Evolutionary conservation across 2,888 invertebrate genomes (phyloP).

Genomic region (Hypsopygia costalis): DNA sequence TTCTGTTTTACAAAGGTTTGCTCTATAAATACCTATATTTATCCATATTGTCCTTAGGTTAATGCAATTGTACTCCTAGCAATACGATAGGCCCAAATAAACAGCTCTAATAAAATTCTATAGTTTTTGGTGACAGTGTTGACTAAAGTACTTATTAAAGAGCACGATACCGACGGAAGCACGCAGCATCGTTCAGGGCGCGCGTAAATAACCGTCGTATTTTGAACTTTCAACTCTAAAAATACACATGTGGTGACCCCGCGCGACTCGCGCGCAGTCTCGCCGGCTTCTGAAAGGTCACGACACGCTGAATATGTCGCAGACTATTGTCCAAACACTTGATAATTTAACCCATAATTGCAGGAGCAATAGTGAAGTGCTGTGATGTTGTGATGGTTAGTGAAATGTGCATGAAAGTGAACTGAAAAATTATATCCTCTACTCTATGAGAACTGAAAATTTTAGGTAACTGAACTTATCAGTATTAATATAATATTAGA

Average conservation of each 20-base stretch:
- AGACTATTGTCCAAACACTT: slow-evolving; percentile 43
- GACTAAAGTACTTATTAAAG: too few species aligned
- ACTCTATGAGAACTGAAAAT: background rate
- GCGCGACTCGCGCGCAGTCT: slow-evolving; percentile 71
- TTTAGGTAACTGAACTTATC: too few species aligned
- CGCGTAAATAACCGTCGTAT: slow-evolving; percentile 62
- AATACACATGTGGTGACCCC: slow-evolving; percentile 77
- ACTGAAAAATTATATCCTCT: background rate
- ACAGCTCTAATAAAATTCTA: too few species aligned
- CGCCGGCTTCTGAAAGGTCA: slow-evolving; percentile 74
- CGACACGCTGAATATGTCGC: slow-evolving; percentile 58
- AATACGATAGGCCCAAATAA: too few species aligned
- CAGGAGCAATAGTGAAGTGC: background rate
- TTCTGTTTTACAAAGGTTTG: too few species aligned
- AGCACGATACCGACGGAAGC: background rate
- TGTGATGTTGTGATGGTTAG: background rate
- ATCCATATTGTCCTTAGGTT: too few species aligned
- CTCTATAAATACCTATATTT: too few species aligned
- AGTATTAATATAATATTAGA: too few species aligned
- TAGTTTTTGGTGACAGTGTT: too few species aligned
- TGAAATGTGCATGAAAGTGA: background rate
- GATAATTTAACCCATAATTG: slow-evolving; percentile 16
- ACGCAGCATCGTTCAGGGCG: slow-evolving; percentile 27
- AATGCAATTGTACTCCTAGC: too few species aligned
- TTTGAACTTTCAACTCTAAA: slow-evolving; percentile 82